Evolutionary conservation across 2,888 invertebrate genomes (phyloP), one percentile per base, ranked within the genome.

Genomic region (Tyria jacobaeae): DNA sequence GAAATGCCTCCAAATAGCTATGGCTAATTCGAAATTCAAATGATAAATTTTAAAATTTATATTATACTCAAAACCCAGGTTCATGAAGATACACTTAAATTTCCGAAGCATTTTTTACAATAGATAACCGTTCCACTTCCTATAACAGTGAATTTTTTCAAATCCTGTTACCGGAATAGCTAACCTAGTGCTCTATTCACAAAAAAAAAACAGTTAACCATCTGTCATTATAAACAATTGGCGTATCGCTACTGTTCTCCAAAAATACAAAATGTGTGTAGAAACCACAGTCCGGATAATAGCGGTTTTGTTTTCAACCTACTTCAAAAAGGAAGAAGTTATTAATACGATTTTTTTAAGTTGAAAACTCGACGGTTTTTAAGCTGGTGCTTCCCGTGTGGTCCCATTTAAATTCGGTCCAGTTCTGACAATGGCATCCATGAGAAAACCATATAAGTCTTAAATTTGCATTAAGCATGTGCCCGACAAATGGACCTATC

Each of bases 171-270:
- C 70, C 58, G 66, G 58, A 76, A 76, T 67, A 49, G 48, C 60
- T 64, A 67, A 65, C 67, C 62, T 57, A 66, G 62, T 71, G 60
- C 21, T 63, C 66, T 68, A 76, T 76, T 76, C 71, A 76, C 66
- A 62, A 68, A 71, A 64, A n/a, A 64, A 41, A 41, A 51, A 66
- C 73, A 71, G 75, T 73, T 73, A 73, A 64, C 60, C 73, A 66
- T 74, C 60, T 74, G 73, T 69, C 72, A 68, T 71, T 57, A 52
- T 61, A 53, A 61, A 71, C 67, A 75, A 71, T 75, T 64, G 59
- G 51, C 54, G 62, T 52, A 57, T 60, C 17, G 59, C 76, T 70
- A 70, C 74, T 71, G 75, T 71, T 63, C 65, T 60, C n/a, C 62
- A 61, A 64, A n/a, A n/a, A 62, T 63, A 52, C 37, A 60, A 65